Percentiles rank a stretch among this genome's conserved stretches.
These are phyloP conservation scores for Morpho helenor DNA, from an alignment of 2,888 invertebrate species.

Conservation along the genomic window DNA sequence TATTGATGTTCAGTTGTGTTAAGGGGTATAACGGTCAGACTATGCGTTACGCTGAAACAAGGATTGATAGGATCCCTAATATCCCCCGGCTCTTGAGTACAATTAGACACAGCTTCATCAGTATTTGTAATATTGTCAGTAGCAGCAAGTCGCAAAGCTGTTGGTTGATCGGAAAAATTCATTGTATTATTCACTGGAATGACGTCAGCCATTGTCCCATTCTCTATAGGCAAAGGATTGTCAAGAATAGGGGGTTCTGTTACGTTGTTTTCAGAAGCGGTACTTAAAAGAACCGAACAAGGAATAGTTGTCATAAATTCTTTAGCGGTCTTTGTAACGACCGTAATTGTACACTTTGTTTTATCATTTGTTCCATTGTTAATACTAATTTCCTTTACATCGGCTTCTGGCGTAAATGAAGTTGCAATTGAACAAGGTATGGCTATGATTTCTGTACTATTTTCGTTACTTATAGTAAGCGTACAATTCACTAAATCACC, in stretches of 20 bases:
- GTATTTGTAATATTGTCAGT: constrained; percentile 32
- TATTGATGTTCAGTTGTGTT: constrained; percentile 20
- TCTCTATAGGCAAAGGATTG: constrained; percentile 33
- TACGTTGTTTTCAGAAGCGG: constrained; percentile 71
- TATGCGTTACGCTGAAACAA: constrained; percentile 54
- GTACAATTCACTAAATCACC: constrained; percentile 68
- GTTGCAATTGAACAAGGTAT: constrained; percentile 75
- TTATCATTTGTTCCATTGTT: constrained; percentile 47
- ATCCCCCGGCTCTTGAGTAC: constrained; percentile 48
- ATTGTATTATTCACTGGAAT: constrained; percentile 19
- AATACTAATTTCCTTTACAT: constrained; percentile 51
- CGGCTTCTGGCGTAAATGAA: constrained; percentile 68
- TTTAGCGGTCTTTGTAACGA: constrained; percentile 58
- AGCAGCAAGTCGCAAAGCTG: constrained; percentile 39
- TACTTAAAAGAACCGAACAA: constrained; percentile 64
- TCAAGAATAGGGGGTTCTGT: constrained; percentile 53
- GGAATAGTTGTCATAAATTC: constrained; percentile 73
- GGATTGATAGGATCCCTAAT: constrained; percentile 65
- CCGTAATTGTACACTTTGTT: constrained; percentile 68
- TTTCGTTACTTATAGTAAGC: constrained; percentile 58
- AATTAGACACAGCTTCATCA: constrained; percentile 36
- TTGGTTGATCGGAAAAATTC: constrained; percentile 37
- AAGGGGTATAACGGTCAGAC: constrained; percentile 64
- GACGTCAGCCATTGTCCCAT: constrained; percentile 28
- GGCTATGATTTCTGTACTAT: constrained; percentile 63